Percentiles rank a stretch among this genome's conserved stretches.
These are phyloP conservation scores for Drosophila aldrichi DNA, from an alignment of 2,888 invertebrate species.

Conservation along the genomic window DNA sequence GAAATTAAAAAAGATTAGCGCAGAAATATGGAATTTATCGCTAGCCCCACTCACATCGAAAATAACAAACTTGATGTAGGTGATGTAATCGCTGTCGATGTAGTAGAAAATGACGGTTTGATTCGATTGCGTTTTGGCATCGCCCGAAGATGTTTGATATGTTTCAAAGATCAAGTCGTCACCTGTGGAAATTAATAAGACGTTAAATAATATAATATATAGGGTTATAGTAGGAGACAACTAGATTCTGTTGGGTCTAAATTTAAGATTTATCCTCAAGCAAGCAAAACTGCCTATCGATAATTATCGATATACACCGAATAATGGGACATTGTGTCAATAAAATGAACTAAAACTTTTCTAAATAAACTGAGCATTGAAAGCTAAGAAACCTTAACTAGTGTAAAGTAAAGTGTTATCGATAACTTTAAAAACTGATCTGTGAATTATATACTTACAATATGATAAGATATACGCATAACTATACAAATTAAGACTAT, in stretches of 20 bases:
- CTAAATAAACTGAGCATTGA: too few species aligned
- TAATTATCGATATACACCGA: neutral
- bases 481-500: too few species aligned
- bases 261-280: neutral
- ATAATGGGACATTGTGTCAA: neutral
- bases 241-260: too few species aligned
- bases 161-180: conserved; percentile 76
- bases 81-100: conserved; percentile 78
- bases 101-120: conserved; percentile 80
- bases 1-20: neutral
- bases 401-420: neutral
- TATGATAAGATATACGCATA: too few species aligned
- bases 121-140: conserved; percentile 45
- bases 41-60: conserved; percentile 72
- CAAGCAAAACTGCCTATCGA: neutral
- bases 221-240: too few species aligned
- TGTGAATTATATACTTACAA: too few species aligned
- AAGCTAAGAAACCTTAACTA: neutral
- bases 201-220: too few species aligned
- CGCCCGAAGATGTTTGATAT: conserved; percentile 67
- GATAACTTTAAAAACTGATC: neutral
- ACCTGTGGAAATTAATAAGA: conserved; percentile 43
- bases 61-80: conserved; percentile 76
- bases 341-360: neutral
- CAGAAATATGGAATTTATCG: neutral